Conservation (phyloP, 2,888 invertebrate species). For the Drosophila kokeensis region DNA sequence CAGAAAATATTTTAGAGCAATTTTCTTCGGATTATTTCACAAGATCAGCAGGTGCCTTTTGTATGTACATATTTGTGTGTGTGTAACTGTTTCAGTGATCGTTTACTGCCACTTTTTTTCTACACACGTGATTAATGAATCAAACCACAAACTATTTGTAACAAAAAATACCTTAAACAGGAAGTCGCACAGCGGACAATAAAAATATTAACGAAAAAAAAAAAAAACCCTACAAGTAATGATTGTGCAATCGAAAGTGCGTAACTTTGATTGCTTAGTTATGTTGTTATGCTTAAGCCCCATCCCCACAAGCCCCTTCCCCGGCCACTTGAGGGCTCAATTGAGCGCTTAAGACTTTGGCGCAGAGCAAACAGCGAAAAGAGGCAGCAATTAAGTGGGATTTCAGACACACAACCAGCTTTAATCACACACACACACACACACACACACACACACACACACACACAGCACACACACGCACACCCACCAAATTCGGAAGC, state of each 20-base stretch:
- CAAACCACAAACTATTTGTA: slow-evolving; percentile 27
- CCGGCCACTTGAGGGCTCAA: slow-evolving; percentile 41
- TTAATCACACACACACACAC: slow-evolving; percentile 53
- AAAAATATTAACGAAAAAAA: slow-evolving; percentile 48
- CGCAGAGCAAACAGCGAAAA: slow-evolving; percentile 35
- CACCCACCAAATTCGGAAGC: slow-evolving; percentile 41
- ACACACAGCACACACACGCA: slow-evolving; percentile 36
- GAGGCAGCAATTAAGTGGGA: slow-evolving; percentile 45
- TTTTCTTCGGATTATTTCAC: slow-evolving; percentile 38
- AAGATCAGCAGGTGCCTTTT: slow-evolving; percentile 57
- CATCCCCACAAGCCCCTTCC: neutral
- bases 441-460: slow-evolving; percentile 39
- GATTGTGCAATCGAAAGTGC: slow-evolving; percentile 70
- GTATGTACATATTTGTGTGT: neutral
- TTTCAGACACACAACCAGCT: slow-evolving; percentile 29
- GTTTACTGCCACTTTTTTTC: slow-evolving; percentile 25
- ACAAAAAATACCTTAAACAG: slow-evolving; percentile 32
- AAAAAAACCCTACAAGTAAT: slow-evolving; percentile 8
- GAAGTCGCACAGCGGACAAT: slow-evolving; percentile 51
- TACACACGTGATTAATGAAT: slow-evolving; percentile 64
- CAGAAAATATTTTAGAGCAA: slow-evolving; percentile 2
- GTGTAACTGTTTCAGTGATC: slow-evolving; percentile 18
- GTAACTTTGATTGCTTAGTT: slow-evolving; percentile 57
- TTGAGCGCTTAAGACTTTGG: slow-evolving; percentile 51
- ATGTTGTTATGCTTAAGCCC: slow-evolving; percentile 28